Percentiles rank a stretch among this genome's conserved stretches.
These are phyloP conservation scores for Papilio machaon DNA, from an alignment of 1,140 invertebrate genomes.

Conservation along the genomic window DNA sequence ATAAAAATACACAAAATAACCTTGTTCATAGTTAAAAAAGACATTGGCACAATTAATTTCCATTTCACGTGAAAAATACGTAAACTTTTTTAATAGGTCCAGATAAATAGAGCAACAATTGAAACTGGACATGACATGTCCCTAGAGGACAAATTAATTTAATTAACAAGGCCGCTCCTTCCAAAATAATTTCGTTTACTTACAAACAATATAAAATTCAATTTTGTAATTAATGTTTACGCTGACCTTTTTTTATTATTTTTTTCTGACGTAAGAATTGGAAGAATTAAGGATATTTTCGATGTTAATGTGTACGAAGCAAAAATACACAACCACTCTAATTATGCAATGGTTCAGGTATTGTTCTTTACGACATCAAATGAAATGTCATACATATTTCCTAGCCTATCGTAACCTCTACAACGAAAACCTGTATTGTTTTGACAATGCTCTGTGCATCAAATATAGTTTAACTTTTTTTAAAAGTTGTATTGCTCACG, in stretches of 20 bases:
- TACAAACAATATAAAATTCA: not conserved
- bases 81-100: not conserved
- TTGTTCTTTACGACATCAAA: too few relatives aligned
- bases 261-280: too few relatives aligned
- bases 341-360: too few relatives aligned
- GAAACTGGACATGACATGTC: not conserved
- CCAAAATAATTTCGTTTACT: not conserved
- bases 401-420: too few relatives aligned
- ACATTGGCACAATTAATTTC: not conserved
- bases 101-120: constrained; percentile 1
- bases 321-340: too few relatives aligned
- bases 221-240: not conserved
- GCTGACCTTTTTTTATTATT: too few relatives aligned
- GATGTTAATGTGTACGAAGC: too few relatives aligned
- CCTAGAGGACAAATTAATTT: not conserved
- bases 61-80: not conserved
- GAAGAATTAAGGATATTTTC: too few relatives aligned
- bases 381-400: too few relatives aligned
- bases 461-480: not conserved
- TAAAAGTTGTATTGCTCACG: not conserved
- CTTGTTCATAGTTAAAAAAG: not conserved
- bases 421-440: too few relatives aligned
- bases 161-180: constrained; percentile 13
- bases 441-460: too few relatives aligned
- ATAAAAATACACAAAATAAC: not conserved